Evolutionary conservation across 1,140 invertebrate genomes (phyloP), one percentile per base, ranked within the genome.

Genomic region (Phthorimaea operculella): DNA sequence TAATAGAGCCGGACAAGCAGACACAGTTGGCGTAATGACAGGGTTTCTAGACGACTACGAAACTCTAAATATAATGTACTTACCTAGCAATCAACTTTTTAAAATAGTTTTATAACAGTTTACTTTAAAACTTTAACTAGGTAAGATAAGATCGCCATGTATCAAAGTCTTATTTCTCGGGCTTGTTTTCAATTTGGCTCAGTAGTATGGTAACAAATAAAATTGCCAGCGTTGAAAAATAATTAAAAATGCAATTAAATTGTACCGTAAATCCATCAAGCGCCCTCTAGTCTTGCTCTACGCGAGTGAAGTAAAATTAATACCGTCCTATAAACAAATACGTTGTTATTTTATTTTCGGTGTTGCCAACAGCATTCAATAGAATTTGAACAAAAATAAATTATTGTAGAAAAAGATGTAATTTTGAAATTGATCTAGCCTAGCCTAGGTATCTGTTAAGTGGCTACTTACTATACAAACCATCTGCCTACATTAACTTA

Each of bases 161-260:
- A 62, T 60, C 57, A 61, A 58, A 57, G 53, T 36, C 61, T 60
- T 72, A 70, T 28, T 28, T 39, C 36, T 39, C 36, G 36, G 10
- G 36, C 10, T 39, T n/a, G 36, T 47, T 28, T 80, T 83, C 74
- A 78, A 83, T 83, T 83, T 77, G 69, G 71, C 70, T 66, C 58
- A 66, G 72, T 68, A 63, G 68, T 66, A 70, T 77, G 21, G 2
- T 28, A 28, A 28, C 2, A 28, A 28, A 28, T 4, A 6, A 28
- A 28, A 28, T 28, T 28, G 21, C 21, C 21, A 4, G 21, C 70
- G 72, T 68, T 68, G 63, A 68, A 71, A 80, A 79, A 80, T 78
- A 80, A 83, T 83, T 80, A 79, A 78, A 80, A 83, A 83, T 63
- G 73, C 71, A 83, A 83, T 83, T 80, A 83, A 74, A 79, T 73